These are phyloP conservation scores for Spicauda simplicius DNA, from an alignment of 2,888 invertebrate genomes.

Conservation along the genomic window DNA sequence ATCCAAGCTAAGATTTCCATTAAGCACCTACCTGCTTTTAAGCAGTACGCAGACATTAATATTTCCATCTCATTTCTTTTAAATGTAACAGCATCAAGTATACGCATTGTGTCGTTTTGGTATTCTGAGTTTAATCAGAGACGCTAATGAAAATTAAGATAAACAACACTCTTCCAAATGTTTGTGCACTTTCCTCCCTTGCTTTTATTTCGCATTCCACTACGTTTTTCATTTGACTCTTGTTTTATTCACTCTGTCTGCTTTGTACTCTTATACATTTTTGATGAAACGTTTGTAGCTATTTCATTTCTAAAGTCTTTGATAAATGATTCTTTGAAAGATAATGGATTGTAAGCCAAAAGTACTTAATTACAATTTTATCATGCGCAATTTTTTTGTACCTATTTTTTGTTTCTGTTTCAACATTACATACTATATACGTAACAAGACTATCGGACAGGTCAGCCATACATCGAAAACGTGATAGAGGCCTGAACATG, in stretches of 20 bases:
- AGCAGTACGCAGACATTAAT: no score
- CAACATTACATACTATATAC: not conserved
- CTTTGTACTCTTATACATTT: not conserved
- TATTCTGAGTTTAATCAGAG: constrained; percentile 19
- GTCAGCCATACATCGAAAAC: constrained; percentile 14
- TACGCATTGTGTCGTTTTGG: constrained; percentile 1
- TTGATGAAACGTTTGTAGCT: not conserved
- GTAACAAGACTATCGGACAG: constrained; percentile 16
- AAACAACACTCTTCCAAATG: constrained; percentile 3
- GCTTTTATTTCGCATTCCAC: not conserved
- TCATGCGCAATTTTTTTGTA: not conserved
- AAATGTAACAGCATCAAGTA: not conserved
- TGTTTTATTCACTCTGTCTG: not conserved
- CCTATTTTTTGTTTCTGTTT: not conserved
- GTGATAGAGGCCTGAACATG: constrained; percentile 16
- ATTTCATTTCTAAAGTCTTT: not conserved
- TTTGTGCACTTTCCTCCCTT: not conserved
- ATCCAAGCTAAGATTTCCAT: no score
- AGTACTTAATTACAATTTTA: no score
- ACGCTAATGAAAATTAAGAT: constrained; percentile 13
- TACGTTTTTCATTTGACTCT: not conserved
- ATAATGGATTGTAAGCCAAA: no score
- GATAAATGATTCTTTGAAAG: no score
- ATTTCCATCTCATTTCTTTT: not conserved
- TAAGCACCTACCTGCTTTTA: no score